These are phyloP conservation scores for Craseonycteris thonglongyai DNA, from an alignment of 2,113 vertebrate genomes.

Conservation along the genomic window DNA sequence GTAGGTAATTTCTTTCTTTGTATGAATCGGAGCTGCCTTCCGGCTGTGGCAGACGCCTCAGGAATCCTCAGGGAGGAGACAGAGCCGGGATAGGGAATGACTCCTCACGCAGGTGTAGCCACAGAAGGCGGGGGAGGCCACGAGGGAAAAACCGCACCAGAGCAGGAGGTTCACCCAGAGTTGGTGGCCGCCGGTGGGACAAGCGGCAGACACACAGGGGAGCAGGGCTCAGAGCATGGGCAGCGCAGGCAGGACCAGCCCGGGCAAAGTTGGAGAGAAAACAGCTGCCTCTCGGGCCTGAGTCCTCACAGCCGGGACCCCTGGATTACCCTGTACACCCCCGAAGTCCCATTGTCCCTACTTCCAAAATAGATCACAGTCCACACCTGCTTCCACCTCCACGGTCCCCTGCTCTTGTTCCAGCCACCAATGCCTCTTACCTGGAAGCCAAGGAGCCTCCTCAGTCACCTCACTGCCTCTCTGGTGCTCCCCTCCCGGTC, in stretches of 20 bases:
- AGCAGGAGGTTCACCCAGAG: rapidly evolving
- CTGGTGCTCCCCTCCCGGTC: background rate
- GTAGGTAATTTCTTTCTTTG: background rate
- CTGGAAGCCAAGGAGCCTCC: background rate
- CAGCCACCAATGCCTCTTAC: background rate
- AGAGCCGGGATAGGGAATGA: rapidly evolving
- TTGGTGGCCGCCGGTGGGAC: background rate
- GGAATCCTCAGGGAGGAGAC: background rate
- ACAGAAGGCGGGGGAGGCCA: background rate
- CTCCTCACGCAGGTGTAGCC: background rate
- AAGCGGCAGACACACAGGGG: background rate
- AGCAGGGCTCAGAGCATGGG: background rate
- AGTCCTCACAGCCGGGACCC: background rate
- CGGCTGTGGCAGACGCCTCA: background rate
- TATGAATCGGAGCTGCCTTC: background rate
- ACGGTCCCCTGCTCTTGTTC: background rate
- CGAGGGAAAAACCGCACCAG: rapidly evolving
- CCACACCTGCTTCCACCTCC: background rate
- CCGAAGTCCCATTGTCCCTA: background rate
- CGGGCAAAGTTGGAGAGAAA: background rate
- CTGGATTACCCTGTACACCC: background rate
- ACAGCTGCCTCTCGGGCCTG: rapidly evolving
- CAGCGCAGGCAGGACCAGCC: background rate
- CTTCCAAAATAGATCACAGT: background rate
- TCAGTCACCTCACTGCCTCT: background rate